Evolutionary conservation across 35 echinoderm and acorn worm genomes (phyloP), one percentile per base, ranked within the genome.

Genomic region (Acanthaster planci): DNA sequence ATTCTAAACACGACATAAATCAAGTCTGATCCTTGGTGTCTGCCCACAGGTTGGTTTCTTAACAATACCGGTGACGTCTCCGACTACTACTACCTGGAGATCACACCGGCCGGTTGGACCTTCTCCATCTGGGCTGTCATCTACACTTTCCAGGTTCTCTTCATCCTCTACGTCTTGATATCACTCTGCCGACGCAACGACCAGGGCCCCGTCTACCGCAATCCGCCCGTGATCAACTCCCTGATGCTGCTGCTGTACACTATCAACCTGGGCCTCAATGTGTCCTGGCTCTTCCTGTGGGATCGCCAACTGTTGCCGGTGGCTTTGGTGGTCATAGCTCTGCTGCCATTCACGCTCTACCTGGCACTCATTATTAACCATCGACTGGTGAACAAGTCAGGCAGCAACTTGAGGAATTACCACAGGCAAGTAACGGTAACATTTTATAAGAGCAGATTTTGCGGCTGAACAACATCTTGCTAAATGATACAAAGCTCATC

Each of bases 81-180:
- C 4, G 94, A 97, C 39, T 21, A 38, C 39, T 97, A 90, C 82
- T 80, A 5, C 51, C 60, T 88, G 31, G 84, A 85, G 54, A 89
- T 92, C 50, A 92, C 90, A 8, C 94, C 90, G n/a, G 82, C 90
- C 50, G 94, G 86, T 8, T 97, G 90, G 86, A 97, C 94, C 18
- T 97, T 97, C 84, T 82, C 80, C 7, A 92, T 97, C 36, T 92
- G 90, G 90, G 86, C 60, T 0, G 9, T 97, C 15, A 92, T 97
- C 75, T 97, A 89, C 79, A 78, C 86, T 36, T 97, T 77, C 76
- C 77, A 86, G 35, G 57, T 78, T 31, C 22, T 90, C 44, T 97
- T 86, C 78, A 7, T 93, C 40, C 37, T 93, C 18, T 90, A 97
- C 47, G 10, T 89, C 23, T 38, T 97, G 17, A 85, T 59, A 19